Conservation (phyloP, 1,140 invertebrate species). For the Papilio xuthus region DNA sequence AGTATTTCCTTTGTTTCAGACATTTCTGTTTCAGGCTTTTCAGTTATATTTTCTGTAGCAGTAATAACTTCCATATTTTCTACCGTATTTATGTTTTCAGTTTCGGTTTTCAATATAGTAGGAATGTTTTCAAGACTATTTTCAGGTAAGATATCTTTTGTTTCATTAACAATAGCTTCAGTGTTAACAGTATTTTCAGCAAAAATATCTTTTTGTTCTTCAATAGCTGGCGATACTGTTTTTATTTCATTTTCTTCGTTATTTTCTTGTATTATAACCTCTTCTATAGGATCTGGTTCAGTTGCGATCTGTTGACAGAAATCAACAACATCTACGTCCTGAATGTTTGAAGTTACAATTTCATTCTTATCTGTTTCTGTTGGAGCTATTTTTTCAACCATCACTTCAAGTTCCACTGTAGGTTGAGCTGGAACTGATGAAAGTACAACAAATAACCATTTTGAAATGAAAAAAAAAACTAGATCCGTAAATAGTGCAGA, state of each 20-base stretch:
- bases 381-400: slow-evolving; percentile 41
- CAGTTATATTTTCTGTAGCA: background rate
- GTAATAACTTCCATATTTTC: background rate
- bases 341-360: background rate
- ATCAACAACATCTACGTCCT: slow-evolving; percentile 21
- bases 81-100: background rate
- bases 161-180: slow-evolving; percentile 25
- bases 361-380: slow-evolving; percentile 26
- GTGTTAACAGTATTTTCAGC: slow-evolving; percentile 32
- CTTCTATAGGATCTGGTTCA: background rate
- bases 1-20: background rate
- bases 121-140: background rate
- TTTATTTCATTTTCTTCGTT: background rate
- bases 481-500: no score
- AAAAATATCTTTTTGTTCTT: slow-evolving; percentile 30
- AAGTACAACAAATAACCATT: slow-evolving; percentile 26
- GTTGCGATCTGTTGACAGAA: background rate
- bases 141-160: slow-evolving; percentile 33
- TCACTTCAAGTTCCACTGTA: slow-evolving; percentile 35
- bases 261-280: background rate
- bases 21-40: background rate
- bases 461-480: no score
- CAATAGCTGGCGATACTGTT: slow-evolving; percentile 2
- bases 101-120: background rate
- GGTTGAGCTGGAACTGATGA: slow-evolving; percentile 34